phyloP scores from a whole-genome alignment of 2,113 vertebrate species.

The Microtus pennsylvanicus region DNA sequence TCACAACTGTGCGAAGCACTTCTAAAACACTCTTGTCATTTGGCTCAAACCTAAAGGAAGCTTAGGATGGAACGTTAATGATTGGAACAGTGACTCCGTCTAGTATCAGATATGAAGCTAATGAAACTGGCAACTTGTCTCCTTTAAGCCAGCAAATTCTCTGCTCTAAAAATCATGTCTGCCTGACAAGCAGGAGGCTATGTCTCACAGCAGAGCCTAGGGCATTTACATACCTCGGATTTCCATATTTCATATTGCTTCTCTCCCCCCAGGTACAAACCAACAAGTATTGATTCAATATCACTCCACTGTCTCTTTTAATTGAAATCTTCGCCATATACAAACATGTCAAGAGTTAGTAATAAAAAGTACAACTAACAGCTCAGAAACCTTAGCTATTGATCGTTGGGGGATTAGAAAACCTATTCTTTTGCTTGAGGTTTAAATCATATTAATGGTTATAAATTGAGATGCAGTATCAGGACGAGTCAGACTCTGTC shows the following conservation, averaged over 20 bases:
- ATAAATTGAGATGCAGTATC: slow-evolving; percentile 21
- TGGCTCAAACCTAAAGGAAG: slow-evolving; percentile 83
- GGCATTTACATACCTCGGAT: slow-evolving; percentile 56
- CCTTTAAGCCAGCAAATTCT: slow-evolving; percentile 83
- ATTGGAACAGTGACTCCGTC: slow-evolving; percentile 77
- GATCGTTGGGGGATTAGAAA: slow-evolving; percentile 60
- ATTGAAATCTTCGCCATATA: slow-evolving; percentile 77
- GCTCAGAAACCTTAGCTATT: slow-evolving; percentile 68
- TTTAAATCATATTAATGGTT: slow-evolving; percentile 59
- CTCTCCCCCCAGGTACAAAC: slow-evolving; percentile 62
- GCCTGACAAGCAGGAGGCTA: slow-evolving; percentile 69
- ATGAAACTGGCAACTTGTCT: slow-evolving; percentile 81
- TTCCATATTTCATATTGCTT: slow-evolving; percentile 72
- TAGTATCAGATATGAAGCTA: slow-evolving; percentile 78
- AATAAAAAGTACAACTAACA: slow-evolving; percentile 71
- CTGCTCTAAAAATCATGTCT: slow-evolving; percentile 82
- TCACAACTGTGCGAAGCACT: slow-evolving; percentile 74
- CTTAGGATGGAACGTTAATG: slow-evolving; percentile 80
- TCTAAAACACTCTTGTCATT: slow-evolving; percentile 83
- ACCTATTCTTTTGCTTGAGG: slow-evolving; percentile 32
- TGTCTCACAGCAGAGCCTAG: slow-evolving; percentile 53
- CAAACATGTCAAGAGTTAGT: slow-evolving; percentile 73
- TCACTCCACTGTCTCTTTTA: slow-evolving; percentile 77
- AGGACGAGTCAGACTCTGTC: background rate
- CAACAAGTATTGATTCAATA: slow-evolving; percentile 66